Evolutionary conservation across 2,888 invertebrate genomes (phyloP).

Genomic region (Cheilosia impressa): DNA sequence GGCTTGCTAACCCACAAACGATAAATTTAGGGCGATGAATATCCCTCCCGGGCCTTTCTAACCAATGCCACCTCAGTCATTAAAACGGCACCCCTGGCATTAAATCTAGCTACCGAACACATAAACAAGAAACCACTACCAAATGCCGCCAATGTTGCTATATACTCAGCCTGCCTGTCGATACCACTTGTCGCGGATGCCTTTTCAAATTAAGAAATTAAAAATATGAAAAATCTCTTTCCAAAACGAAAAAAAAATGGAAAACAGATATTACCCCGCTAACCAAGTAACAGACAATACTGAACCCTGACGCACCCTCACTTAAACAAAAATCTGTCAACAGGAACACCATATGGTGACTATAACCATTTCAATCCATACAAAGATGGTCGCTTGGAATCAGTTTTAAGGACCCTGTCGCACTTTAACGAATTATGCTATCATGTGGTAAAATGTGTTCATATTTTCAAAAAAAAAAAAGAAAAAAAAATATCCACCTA

Average conservation of each 20-base stretch:
- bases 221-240: constrained; percentile 17
- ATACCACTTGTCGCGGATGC: constrained; percentile 54
- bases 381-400: constrained; percentile 52
- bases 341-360: constrained; percentile 53
- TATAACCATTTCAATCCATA: constrained; percentile 28
- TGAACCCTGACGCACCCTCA: constrained; percentile 43
- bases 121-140: neutral
- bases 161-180: constrained; percentile 20
- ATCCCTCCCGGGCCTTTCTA: no score
- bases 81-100: neutral
- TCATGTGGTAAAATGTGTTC: constrained; percentile 62
- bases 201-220: constrained; percentile 47
- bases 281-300: constrained; percentile 5
- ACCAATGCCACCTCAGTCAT: neutral
- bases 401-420: constrained; percentile 56
- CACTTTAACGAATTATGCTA: constrained; percentile 55
- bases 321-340: constrained; percentile 49
- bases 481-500: constrained; percentile 19
- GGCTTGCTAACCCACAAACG: no score
- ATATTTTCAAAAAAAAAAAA: constrained; percentile 33
- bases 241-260: constrained; percentile 1
- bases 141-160: constrained; percentile 18
- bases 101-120: neutral
- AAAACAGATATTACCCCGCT: constrained; percentile 21
- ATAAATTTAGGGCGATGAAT: no score